Conservation (phyloP, 2,797 vertebrate genomes). For the Aplochiton taeniatus region DNA sequence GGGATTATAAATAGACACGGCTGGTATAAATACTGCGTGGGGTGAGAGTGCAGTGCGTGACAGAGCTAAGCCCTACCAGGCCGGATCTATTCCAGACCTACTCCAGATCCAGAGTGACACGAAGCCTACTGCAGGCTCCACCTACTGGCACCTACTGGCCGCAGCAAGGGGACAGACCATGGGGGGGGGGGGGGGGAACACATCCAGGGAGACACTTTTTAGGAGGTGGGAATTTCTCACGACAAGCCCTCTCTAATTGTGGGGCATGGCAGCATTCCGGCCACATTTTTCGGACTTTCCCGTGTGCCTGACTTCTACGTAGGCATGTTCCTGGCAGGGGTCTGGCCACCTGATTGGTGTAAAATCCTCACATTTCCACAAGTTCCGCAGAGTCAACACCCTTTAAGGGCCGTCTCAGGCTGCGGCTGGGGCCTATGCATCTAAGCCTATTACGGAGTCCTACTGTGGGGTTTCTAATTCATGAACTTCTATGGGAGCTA, state of each 20-base stretch:
- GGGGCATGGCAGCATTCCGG: background rate
- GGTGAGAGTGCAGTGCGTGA: constrained; percentile 27
- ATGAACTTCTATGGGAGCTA: no score
- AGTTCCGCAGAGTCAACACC: background rate
- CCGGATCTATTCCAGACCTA: constrained; percentile 3
- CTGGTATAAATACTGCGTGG: constrained; percentile 30
- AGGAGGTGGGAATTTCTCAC: no score
- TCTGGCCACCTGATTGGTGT: constrained; percentile 7
- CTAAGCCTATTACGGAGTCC: background rate
- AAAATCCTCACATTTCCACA: constrained; percentile 3
- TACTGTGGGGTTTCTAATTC: no score
- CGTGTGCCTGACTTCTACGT: no score
- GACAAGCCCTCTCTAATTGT: no score
- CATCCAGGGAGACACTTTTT: no score
- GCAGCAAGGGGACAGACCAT: no score
- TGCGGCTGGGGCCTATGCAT: background rate
- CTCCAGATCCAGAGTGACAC: background rate
- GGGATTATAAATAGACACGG: constrained; percentile 34
- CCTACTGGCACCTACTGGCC: no score
- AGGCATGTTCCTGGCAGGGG: background rate
- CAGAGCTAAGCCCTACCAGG: constrained; percentile 24
- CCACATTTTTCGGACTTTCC: no score
- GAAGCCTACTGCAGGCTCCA: no score
- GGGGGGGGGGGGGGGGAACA: no score
- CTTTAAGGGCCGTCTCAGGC: background rate